Evolutionary conservation across 2,113 vertebrate genomes (phyloP).

Genomic region (Mormyrus iriodes): DNA sequence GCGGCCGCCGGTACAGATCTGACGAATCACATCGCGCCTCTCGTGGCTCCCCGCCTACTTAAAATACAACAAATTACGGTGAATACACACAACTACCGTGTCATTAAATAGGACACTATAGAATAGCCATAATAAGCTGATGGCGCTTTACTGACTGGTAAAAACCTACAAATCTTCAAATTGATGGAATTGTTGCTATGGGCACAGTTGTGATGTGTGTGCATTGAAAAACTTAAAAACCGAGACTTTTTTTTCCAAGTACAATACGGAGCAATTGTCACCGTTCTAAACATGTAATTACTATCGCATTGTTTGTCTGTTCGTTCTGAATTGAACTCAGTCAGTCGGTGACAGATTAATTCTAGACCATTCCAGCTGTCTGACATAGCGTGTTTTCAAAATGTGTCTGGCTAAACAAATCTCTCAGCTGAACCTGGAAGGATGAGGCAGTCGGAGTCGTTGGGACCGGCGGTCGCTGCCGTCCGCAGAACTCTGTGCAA

Average conservation of each 20-base stretch:
- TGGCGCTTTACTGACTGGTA: neutral
- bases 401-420: neutral
- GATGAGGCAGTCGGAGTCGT: neutral
- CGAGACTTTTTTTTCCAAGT: neutral
- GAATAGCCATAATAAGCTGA: neutral
- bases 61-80: neutral
- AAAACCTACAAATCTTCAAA: neutral
- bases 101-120: neutral
- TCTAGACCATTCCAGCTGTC: constrained; percentile 4
- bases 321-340: neutral
- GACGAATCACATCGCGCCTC: neutral
- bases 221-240: neutral
- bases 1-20: neutral
- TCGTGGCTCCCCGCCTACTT: neutral
- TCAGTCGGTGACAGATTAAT: neutral
- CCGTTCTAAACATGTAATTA: constrained; percentile 16
- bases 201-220: neutral
- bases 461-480: too few relatives aligned
- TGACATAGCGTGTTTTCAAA: constrained; percentile 6
- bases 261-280: constrained; percentile 1
- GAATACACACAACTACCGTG: neutral
- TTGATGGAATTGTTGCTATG: neutral
- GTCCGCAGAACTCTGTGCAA: neutral
- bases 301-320: constrained; percentile 11
- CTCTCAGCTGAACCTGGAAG: constrained; percentile 3